Conservation (phyloP, 2,113 vertebrate species). For the Microtus ochrogaster region DNA sequence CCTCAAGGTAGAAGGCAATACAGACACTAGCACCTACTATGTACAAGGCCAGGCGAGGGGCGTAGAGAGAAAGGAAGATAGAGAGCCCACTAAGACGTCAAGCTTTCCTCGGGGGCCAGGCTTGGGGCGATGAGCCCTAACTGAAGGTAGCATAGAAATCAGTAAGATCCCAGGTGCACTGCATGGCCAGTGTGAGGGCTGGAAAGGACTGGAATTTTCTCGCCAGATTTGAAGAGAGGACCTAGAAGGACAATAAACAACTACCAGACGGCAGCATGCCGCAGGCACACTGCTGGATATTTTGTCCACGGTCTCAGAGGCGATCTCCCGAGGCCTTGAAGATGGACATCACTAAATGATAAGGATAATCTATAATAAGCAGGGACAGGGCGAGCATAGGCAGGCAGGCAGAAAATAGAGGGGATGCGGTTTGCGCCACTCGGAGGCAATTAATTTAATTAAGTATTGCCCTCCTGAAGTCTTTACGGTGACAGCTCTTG, state of each 20-base stretch:
- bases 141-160: not conserved
- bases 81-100: not conserved
- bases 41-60: not conserved
- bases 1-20: conserved; percentile 1
- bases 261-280: not conserved
- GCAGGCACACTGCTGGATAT: not conserved
- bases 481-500: conserved; percentile 41
- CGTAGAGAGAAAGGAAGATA: not conserved
- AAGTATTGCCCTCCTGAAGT: conserved; percentile 36
- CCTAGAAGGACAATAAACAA: not conserved
- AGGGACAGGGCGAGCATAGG: conserved; percentile 8
- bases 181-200: rapidly evolving
- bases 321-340: not conserved
- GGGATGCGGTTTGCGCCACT: not conserved
- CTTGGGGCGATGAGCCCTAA: not conserved
- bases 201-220: not conserved
- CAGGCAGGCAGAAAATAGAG: conserved; percentile 30
- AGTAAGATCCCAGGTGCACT: not conserved
- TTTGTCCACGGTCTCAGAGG: not conserved
- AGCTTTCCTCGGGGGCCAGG: not conserved
- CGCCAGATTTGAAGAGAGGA: not conserved
- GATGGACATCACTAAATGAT: conserved; percentile 9
- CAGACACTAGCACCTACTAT: not conserved
- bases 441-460: conserved; percentile 56
- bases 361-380: not conserved